Conservation (phyloP, 1,140 invertebrate species). For the Pogonus chalceus region DNA sequence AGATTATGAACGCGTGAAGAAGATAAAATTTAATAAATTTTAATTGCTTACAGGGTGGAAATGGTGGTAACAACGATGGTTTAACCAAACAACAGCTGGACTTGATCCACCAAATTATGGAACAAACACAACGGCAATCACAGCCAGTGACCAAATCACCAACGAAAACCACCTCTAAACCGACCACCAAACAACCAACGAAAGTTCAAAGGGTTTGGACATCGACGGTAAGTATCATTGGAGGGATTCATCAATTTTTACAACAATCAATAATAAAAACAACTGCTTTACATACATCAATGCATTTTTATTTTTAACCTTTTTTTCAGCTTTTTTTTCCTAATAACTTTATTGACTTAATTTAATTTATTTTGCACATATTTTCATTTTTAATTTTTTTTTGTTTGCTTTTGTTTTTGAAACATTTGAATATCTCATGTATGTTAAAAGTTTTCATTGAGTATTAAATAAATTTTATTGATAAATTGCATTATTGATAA, state of each 20-base stretch:
- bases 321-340: constrained; percentile 4
- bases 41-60: constrained; percentile 36
- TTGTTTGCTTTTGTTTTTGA: too few species aligned
- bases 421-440: too few species aligned
- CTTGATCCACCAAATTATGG: constrained; percentile 69
- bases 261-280: too few species aligned
- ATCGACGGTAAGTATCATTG: constrained; percentile 21
- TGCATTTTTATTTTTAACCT: neutral
- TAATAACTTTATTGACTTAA: too few species aligned
- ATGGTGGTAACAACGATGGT: constrained; percentile 48
- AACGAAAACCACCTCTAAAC: constrained; percentile 24
- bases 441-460: too few species aligned
- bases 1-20: too few species aligned
- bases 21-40: too few species aligned
- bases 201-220: constrained; percentile 26
- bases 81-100: constrained; percentile 63
- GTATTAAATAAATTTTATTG: too few species aligned
- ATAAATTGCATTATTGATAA: too few species aligned
- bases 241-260: too few species aligned
- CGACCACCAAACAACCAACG: constrained; percentile 25
- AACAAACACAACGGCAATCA: constrained; percentile 49
- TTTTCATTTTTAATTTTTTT: too few species aligned
- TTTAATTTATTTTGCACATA: too few species aligned
- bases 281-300: neutral
- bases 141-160: constrained; percentile 31